Conservation (phyloP, 1,140 invertebrate species). For the Phthorimaea operculella region DNA sequence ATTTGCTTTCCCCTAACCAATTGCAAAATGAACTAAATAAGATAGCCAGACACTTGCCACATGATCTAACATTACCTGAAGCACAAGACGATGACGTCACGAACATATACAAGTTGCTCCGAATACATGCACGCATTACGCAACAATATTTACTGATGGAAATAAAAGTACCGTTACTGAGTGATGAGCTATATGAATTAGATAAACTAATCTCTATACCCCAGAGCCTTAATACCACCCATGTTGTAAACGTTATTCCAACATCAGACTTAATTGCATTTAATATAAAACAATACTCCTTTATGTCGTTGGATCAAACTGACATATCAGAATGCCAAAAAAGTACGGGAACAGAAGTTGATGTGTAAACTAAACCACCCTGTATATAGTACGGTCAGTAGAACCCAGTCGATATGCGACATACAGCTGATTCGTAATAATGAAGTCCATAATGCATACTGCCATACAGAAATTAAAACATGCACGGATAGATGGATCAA, state of each 20-base stretch:
- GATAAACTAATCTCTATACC: not conserved
- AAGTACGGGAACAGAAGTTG: too few relatives aligned
- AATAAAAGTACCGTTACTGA: not conserved
- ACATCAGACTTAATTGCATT: not conserved
- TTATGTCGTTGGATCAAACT: not conserved
- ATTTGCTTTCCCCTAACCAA: not conserved
- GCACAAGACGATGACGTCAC: not conserved
- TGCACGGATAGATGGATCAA: not conserved
- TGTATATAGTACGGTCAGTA: too few relatives aligned
- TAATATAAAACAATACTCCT: not conserved
- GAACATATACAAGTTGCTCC: not conserved
- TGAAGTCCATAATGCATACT: too few relatives aligned
- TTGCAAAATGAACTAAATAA: not conserved
- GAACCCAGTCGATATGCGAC: too few relatives aligned
- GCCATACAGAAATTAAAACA: not conserved
- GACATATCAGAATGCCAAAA: too few relatives aligned
- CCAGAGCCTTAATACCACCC: not conserved
- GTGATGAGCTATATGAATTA: slow-evolving; percentile 1
- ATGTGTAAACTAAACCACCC: too few relatives aligned
- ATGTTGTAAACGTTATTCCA: too few relatives aligned
- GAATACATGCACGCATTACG: not conserved
- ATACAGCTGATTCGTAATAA: too few relatives aligned
- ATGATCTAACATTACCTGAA: not conserved
- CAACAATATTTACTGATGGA: not conserved
- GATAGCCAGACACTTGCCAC: not conserved